Base-by-base conservation (phyloP, 2,797 vertebrate species). In the Fundulus diaphanus region DNA sequence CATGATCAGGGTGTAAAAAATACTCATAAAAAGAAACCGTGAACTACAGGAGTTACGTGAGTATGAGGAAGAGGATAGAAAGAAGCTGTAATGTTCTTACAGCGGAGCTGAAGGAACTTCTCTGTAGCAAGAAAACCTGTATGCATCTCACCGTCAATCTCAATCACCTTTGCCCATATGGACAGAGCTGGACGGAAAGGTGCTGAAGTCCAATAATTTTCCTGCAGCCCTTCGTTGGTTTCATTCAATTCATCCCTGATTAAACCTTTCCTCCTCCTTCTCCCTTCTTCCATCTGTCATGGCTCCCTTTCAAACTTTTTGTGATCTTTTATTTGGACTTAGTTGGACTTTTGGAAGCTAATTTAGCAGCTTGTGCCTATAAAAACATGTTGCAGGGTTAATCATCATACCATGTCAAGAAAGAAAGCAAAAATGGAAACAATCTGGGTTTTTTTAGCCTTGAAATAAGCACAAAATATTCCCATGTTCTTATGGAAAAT, bases 361-460 rank as follows among this genome's bases (percentile, higher is more conserved):
- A 56, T 20, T 56, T 52, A 24, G 46, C 48, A 13, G 48, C 22
- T 35, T n/a, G 5, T 51, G 48, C 9, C 12, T 27, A 18, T 16
- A 29, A 31, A 48, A 29, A 3, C 15, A 42, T 31, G n/a, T 68
- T 42, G 65, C 20, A 29, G 29, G 31, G 48, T 16, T 40, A 33
- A 40, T 70, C 33, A 56, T 71, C 24, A 40, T 16, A 42, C 40
- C 7, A 56, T 71, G 37, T 71, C 7, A 46, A 59, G 66, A 59
- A 65, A 65, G 20, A 15, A 52, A 35, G 3, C 12, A 69, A 18
- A 70, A 63, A 42, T 42, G 70, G 37, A 70, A 49, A 70, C 11
- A 40, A 72, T 57, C 3, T 57, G 29, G n/a, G n/a, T n/a, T n/a
- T n/a, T n/a, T n/a, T n/a, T 57, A 57, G 12, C 16, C 27, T 57